Evolutionary conservation across 2,113 vertebrate species (phyloP), one percentile per base, ranked within the genome.

Genomic region (Xenopus laevis): DNA sequence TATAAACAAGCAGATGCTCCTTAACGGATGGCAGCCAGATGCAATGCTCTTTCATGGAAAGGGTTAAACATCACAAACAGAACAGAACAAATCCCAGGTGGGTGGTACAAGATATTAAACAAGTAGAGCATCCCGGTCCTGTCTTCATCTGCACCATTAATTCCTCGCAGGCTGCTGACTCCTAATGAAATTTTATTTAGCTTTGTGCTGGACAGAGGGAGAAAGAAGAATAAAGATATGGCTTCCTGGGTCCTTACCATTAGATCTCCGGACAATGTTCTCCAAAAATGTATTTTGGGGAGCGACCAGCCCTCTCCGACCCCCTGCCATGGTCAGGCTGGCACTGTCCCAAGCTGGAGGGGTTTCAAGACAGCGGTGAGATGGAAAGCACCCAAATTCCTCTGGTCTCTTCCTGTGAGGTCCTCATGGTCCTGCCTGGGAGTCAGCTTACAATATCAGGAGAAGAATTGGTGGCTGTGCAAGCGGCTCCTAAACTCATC

Each of bases 281-380:
- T 96, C 95, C 89, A 98, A 86, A 82, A 98, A 97, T 84, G 95
- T 98, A 86, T 98, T 97, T 77, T 97, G 95, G 55, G 96, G 95
- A 82, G 96, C 96, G 89, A 97, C 95, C 83, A 98, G 93, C 90
- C 96, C 95, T 84, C 94, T 89, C 81, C 95, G 88, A 81, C 94
- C 95, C 83, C 95, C 96, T 71, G 96, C 94, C 96, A 98, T 96
- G 82, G 83, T 86, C 89, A 86, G 84, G 82, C 71, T 79, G 77
- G 71, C 58, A 6, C 68, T 76, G 47, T 66, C 61, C 44, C 23
- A 63, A 13, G 71, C 52, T 40, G 30, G 44, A 57, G 40, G 81
- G 47, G 62, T 40, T 40, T 40, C 33, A 88, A 79, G 77, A 82
- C 83, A 57, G 71, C 76, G 59, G 76, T 76, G 59, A 82, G 68